Evolutionary conservation across 1,140 invertebrate species (phyloP), one percentile per base, ranked within the genome.

Genomic region (Halyomorpha halys): DNA sequence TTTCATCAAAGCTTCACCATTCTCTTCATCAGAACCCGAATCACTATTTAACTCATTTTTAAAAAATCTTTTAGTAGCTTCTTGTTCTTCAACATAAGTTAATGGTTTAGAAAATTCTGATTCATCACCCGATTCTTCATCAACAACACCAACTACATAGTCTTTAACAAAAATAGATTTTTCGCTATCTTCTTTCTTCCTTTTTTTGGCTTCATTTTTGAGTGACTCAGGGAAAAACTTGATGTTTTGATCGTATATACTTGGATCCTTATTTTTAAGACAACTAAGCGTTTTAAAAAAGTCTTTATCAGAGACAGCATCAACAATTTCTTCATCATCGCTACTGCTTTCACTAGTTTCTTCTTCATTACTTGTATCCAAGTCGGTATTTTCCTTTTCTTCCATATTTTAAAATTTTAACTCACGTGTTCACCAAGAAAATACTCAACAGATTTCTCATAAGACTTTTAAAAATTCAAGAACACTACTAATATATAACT

Each of bases 191-290:
- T 72, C 76, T 62, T 76, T 74, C 25, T 72, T 70, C 61, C 69
- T 71, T 13, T 66, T 49, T 49, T 49, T 49, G 2, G 5, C n/a
- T 49, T 49, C 21, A 23, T 56, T 25, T 25, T 56, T 56, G 1
- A 56, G 6, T 19, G 70, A 70, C 27, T 62, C 66, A 19, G 67
- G 68, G 75, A 94, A 96, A 73, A 91, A 95, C 54, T 79, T 82
- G 14, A 81, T 77, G 65, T 83, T 79, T 61, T 84, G 79, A 70
- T 95, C 81, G 77, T 96, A 96, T 68, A 95, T 94, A 69, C 80
- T 81, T 0, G 92, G 89, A 79, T 96, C 88, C 74, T 90, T 90
- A 34, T 83, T 89, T 73, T 95, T 97, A 8, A 97, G 74, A 64
- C 81, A 85, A 1, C 91, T 80, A 0, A 95, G 74, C 0, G 91